A percentile compares a stretch with the other conserved stretches of the same genome.
These are phyloP conservation scores for Proterorhinus semilunaris DNA, from an alignment of 2,113 vertebrate genomes.

Conservation along the genomic window DNA sequence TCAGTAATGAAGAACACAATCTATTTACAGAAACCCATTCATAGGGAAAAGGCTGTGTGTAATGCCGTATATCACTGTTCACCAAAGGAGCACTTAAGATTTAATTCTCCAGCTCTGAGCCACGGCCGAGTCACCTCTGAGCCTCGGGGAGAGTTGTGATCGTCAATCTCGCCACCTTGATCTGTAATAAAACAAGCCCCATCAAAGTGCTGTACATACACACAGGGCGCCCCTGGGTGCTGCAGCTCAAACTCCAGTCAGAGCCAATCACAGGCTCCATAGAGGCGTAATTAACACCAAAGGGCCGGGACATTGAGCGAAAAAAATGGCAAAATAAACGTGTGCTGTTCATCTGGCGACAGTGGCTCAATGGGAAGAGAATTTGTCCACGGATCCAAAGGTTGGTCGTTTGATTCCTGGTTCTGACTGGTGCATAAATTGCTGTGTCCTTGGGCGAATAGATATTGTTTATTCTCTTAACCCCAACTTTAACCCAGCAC, in stretches of 20 bases:
- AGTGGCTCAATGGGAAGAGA: no score
- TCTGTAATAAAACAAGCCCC: conserved; percentile 51
- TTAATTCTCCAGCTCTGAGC: conserved; percentile 43
- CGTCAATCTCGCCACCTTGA: conserved; percentile 44
- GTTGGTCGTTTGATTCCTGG: no score
- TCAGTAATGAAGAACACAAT: neutral
- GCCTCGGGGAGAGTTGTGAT: conserved; percentile 38
- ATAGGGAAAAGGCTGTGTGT: neutral
- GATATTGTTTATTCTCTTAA: no score
- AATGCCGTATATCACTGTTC: conserved; percentile 1
- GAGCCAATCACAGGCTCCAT: conserved; percentile 38
- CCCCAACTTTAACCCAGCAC: no score
- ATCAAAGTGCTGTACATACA: conserved; percentile 34
- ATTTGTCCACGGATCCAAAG: no score
- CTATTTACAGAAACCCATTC: neutral
- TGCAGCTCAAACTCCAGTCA: conserved; percentile 34
- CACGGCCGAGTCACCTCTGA: conserved; percentile 18
- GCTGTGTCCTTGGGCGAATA: no score
- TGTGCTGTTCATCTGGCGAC: conserved; percentile 18
- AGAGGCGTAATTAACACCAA: conserved; percentile 53
- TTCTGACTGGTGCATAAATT: no score
- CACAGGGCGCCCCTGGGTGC: conserved; percentile 16
- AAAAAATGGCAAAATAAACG: conserved; percentile 11
- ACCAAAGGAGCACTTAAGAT: conserved; percentile 41
- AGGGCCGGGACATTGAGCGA: conserved; percentile 12